A percentile compares a stretch with the other conserved stretches of the same genome.
Evolutionary conservation across 2,797 vertebrate species (phyloP).

Genomic region (Clangula hyemalis): DNA sequence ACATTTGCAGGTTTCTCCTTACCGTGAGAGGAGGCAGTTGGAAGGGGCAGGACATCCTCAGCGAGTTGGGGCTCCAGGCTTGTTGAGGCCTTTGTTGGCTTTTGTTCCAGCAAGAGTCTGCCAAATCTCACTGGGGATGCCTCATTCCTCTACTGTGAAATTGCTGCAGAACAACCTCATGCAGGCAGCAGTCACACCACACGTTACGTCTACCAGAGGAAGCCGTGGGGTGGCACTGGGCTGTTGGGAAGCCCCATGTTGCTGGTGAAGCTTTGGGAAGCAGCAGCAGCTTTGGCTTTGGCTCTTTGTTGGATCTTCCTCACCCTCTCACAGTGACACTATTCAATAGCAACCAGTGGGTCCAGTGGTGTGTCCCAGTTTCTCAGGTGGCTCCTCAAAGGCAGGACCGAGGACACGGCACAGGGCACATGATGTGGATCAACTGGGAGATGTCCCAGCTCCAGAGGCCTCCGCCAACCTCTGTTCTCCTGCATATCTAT

Average conservation of each 20-base stretch:
- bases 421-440: neutral
- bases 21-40: no score
- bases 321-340: neutral
- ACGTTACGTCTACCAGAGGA: neutral
- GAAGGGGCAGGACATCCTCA: neutral
- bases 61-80: fast-evolving
- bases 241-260: fast-evolving
- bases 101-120: neutral
- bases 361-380: neutral
- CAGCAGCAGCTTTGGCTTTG: fast-evolving
- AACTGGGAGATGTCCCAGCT: neutral
- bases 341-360: neutral
- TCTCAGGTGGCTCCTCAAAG: neutral
- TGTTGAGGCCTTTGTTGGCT: neutral
- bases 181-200: neutral
- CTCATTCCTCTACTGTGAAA: neutral
- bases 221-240: fast-evolving
- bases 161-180: neutral
- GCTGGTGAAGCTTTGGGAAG: neutral
- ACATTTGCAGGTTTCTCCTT: neutral
- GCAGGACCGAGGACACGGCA: neutral
- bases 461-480: neutral
- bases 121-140: neutral
- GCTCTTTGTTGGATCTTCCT: neutral
- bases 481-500: neutral